phyloP scores from a whole-genome alignment of 2,888 invertebrate species.

The Drosophila mayaguana region DNA sequence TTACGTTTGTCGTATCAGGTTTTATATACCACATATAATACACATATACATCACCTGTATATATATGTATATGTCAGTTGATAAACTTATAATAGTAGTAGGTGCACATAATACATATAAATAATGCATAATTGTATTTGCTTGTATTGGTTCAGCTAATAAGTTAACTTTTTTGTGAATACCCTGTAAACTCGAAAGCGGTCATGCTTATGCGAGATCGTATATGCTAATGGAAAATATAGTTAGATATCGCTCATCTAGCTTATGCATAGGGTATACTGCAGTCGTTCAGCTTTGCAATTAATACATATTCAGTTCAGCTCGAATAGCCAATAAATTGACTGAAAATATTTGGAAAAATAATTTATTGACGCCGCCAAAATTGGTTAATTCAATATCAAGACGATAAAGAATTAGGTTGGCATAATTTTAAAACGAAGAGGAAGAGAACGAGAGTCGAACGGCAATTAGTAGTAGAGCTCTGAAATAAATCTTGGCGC shows the following conservation, averaged over 20 bases:
- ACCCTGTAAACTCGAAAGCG: not conserved
- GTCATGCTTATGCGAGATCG: not conserved
- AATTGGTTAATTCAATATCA: conserved; percentile 38
- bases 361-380: conserved; percentile 34
- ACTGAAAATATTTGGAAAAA: conserved; percentile 34
- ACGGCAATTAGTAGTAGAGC: conserved; percentile 7
- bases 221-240: not conserved
- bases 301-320: conserved; percentile 22
- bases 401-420: conserved; percentile 21
- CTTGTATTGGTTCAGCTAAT: conserved; percentile 27
- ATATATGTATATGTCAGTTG: conserved; percentile 1
- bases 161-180: conserved; percentile 13
- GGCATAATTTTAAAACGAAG: not conserved
- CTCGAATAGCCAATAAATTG: conserved; percentile 39
- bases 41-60: conserved; percentile 4
- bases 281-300: not conserved
- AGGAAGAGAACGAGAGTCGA: not conserved
- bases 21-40: conserved; percentile 12
- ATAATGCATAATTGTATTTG: conserved; percentile 41
- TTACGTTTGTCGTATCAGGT: conserved; percentile 38
- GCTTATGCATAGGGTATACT: not conserved
- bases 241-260: too few species aligned
- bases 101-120: conserved; percentile 7
- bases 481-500: not conserved
- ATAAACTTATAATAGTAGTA: conserved; percentile 6